Conservation (phyloP, 1,140 invertebrate species). For the Leptoteleia sp. region DNA sequence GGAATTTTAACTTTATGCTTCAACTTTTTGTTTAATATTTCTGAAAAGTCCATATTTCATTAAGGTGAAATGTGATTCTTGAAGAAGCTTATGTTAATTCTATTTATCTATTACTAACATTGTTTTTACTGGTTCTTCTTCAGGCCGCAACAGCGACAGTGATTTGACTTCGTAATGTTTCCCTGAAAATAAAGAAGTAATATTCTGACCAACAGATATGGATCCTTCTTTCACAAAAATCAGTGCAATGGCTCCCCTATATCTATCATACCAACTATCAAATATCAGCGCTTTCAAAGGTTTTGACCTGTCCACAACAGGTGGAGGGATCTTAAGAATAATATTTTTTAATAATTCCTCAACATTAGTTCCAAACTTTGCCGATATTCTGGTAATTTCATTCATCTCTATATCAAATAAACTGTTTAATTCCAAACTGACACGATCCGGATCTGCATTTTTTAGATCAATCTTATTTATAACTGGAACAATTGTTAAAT, state of each 20-base stretch:
- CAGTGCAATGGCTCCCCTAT: slow-evolving; percentile 91
- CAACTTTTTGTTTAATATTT: no score
- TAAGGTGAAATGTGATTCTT: no score
- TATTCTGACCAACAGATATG: slow-evolving; percentile 85
- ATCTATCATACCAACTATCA: slow-evolving; percentile 96
- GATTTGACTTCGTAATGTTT: slow-evolving; percentile 90
- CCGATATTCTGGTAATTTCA: slow-evolving; percentile 89
- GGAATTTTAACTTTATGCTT: no score
- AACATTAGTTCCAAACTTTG: slow-evolving; percentile 93
- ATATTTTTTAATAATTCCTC: slow-evolving; percentile 88
- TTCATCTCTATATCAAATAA: slow-evolving; percentile 91
- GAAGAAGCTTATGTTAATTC: no score
- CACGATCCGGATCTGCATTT: slow-evolving; percentile 91
- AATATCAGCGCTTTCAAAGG: slow-evolving; percentile 92
- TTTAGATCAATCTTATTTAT: slow-evolving; percentile 99
- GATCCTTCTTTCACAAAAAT: slow-evolving; percentile 90
- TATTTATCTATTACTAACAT: no score
- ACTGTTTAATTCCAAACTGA: slow-evolving; percentile 89
- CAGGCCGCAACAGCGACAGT: slow-evolving; percentile 90
- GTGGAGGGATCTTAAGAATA: slow-evolving; percentile 90
- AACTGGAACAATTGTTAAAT: slow-evolving; percentile 93
- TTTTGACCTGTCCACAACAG: slow-evolving; percentile 82
- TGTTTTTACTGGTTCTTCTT: slow-evolving; percentile 85
- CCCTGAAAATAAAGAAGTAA: slow-evolving; percentile 84
- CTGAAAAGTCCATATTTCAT: no score